Conservation (phyloP, 2,113 vertebrate species). For the Phylloscopus whistleri region DNA sequence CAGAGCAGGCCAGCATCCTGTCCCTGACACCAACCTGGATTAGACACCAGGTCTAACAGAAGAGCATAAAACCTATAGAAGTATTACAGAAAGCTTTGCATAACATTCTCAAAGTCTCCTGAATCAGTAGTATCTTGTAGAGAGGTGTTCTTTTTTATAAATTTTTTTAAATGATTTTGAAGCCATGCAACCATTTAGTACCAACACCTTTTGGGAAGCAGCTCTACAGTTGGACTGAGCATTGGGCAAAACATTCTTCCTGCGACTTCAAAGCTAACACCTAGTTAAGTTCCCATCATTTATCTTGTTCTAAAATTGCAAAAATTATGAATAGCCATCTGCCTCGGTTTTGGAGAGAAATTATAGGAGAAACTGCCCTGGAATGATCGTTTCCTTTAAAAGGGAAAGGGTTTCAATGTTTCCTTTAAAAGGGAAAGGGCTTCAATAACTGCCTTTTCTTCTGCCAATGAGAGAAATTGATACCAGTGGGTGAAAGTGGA, state of each 20-base stretch:
- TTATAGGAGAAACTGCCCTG: neutral
- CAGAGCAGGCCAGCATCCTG: neutral
- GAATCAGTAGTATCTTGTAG: neutral
- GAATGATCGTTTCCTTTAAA: neutral
- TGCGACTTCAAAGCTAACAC: neutral
- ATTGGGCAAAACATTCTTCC: neutral
- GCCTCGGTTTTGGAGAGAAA: neutral
- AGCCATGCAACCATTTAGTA: neutral
- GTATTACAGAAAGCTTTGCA: neutral
- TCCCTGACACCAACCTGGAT: neutral
- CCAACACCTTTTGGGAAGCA: neutral
- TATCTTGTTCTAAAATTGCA: neutral
- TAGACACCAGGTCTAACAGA: neutral
- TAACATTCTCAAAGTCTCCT: neutral
- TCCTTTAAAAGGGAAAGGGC: neutral
- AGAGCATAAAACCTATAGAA: neutral
- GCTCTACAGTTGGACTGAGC: neutral
- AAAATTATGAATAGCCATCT: neutral
- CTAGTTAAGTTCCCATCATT: neutral
- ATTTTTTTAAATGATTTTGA: neutral
- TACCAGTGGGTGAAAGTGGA: neutral
- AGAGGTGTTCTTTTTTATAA: neutral
- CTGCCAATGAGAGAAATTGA: neutral
- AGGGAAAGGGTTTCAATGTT: no score
- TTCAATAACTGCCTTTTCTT: neutral